These are phyloP conservation scores for Phaethornis superciliosus DNA, from an alignment of 2,113 vertebrate species.

Conservation along the genomic window DNA sequence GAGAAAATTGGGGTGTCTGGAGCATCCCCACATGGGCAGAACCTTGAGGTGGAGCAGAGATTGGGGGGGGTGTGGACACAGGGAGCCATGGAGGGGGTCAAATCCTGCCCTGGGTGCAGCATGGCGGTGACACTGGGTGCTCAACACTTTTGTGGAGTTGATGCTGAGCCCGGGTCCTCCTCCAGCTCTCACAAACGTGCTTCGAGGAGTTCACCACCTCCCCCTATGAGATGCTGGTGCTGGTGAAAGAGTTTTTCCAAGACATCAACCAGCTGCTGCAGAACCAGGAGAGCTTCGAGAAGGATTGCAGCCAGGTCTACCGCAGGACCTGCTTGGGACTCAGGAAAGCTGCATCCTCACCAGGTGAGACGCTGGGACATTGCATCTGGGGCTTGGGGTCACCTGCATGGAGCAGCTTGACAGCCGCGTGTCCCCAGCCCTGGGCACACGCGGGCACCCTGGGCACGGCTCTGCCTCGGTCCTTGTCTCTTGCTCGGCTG, in stretches of 20 bases:
- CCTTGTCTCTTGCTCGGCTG: neutral
- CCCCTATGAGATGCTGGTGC: conserved; percentile 70
- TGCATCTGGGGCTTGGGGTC: neutral
- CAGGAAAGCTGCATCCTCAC: neutral
- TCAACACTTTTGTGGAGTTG: rapidly evolving
- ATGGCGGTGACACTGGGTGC: neutral
- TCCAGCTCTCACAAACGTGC: conserved; percentile 60
- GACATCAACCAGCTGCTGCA: conserved; percentile 66
- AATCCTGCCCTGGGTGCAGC: neutral
- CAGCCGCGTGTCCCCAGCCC: neutral
- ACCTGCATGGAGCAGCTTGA: conserved; percentile 16
- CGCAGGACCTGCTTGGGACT: conserved; percentile 27
- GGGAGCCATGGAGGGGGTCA: neutral
- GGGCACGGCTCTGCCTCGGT: neutral
- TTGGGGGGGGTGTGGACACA: neutral
- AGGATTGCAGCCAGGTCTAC: conserved; percentile 72
- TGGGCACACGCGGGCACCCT: neutral
- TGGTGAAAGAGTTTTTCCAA: conserved; percentile 75
- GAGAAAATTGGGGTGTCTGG: too few relatives aligned
- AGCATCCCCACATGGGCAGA: neutral
- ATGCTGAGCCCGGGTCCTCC: neutral
- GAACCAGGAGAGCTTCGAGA: conserved; percentile 54
- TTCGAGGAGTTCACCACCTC: conserved; percentile 63
- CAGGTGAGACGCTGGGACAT: conserved; percentile 37
- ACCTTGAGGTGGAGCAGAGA: neutral